Evolutionary conservation across 2,797 vertebrate species (phyloP), one percentile per base, ranked within the genome.

Genomic region (Nasua narica): DNA sequence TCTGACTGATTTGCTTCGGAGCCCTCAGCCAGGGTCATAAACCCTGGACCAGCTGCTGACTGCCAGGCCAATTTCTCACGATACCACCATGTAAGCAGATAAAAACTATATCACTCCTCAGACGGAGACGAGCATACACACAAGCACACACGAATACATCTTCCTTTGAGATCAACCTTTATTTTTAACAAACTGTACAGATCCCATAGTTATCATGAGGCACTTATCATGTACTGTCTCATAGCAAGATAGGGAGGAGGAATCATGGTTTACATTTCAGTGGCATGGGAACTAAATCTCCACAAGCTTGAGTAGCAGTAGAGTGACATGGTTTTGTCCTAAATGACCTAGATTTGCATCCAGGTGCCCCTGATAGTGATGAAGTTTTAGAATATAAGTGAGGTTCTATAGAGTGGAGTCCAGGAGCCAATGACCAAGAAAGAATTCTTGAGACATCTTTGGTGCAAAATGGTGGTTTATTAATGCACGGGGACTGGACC

Each of bases 111-210:
- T 4, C 23, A n/a, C 13, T 48, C 16, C 35, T 58, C 48, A 92
- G 23, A 60, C 21, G 40, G 81, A 90, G 3, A n/a, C 15, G 29
- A 69, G 27, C 50, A 52, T 1, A 35, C 13, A 14, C 27, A 56
- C 14, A 46, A 27, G 58, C 8, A 58, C 50, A 76, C 46, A 7
- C 8, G 7, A 5, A 84, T 10, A 70, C 2, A 54, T 19, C 9
- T 15, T 11, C 21, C 23, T 46, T 32, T 40, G 48, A 86, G 35
- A 48, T 48, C 16, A 70, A 19, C 4, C 16, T 95, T 90, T 90
- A 96, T 84, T 91, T 96, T 88, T 91, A 77, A 74, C 43, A 93
- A 91, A 15, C 32, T 87, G 5, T 70, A 48, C 43, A 85, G 32
- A 52, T 40, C 18, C 54, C 62, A 23, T 21, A 58, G 11, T 76